Evolutionary conservation across 2,797 vertebrate genomes (phyloP).

Genomic region (Nasua narica): DNA sequence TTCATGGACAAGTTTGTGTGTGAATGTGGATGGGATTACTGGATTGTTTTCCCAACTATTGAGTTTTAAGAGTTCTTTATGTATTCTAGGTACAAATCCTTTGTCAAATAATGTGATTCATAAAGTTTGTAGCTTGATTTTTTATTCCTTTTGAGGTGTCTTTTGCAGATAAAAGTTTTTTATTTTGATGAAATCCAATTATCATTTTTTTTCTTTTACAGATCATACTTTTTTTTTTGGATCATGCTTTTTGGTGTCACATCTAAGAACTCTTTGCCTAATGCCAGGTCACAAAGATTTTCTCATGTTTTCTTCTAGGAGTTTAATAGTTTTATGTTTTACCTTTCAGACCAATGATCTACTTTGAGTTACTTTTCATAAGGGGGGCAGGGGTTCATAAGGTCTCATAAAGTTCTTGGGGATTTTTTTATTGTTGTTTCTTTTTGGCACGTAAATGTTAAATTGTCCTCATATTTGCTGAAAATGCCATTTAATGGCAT

Average conservation of each 20-base stretch:
- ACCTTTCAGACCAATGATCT: background rate
- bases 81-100: background rate
- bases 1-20: background rate
- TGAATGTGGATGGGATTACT: background rate
- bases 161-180: background rate
- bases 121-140: background rate
- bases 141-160: background rate
- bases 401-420: background rate
- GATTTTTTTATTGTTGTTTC: background rate
- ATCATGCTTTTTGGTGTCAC: background rate
- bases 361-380: background rate
- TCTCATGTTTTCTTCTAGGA: background rate
- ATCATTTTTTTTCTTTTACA: background rate
- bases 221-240: background rate
- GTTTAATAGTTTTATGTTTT: background rate
- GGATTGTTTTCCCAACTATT: background rate
- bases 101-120: background rate
- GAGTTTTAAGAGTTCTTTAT: background rate
- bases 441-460: background rate
- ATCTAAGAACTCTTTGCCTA: background rate
- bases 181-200: background rate
- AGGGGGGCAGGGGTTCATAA: background rate
- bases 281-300: background rate
- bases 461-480: background rate
- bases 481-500: background rate